Percentiles rank a stretch among this genome's conserved stretches.
phyloP scores from a whole-genome alignment of 92 coral and sea anemone genomes.

The Ricordea florida region DNA sequence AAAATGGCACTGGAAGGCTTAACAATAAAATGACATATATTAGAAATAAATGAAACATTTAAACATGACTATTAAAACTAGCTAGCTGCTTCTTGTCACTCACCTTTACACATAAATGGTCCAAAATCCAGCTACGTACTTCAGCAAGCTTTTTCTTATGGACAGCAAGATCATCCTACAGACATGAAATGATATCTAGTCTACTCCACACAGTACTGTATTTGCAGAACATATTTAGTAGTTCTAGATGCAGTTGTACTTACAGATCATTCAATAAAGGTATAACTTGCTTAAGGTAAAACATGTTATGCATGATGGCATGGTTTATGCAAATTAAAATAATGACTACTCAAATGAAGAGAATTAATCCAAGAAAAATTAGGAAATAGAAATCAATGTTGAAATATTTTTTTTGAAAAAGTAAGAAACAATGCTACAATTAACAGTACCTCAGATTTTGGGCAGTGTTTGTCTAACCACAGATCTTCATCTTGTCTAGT shows the following conservation, averaged over 20 bases:
- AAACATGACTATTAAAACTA: no score
- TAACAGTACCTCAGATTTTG: constrained; percentile 71
- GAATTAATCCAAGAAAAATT: no score
- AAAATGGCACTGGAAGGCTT: constrained; percentile 64
- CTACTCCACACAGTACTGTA: no score
- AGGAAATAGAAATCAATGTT: no score
- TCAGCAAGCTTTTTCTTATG: constrained; percentile 97
- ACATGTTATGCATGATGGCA: background rate
- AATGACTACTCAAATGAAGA: no score
- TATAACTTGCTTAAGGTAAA: no score
- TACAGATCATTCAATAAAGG: no score
- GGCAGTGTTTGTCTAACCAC: constrained; percentile 91
- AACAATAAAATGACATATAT: background rate
- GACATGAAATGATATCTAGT: background rate
- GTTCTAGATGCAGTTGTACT: no score
- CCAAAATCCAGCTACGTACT: constrained; percentile 91
- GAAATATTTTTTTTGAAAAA: background rate
- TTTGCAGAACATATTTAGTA: no score
- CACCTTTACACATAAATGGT: constrained; percentile 81
- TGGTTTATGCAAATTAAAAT: background rate
- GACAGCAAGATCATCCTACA: constrained; percentile 89
- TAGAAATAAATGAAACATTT: no score
- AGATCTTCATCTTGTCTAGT: constrained; percentile 51
- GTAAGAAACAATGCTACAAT: background rate
- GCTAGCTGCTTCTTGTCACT: background rate